Base-by-base conservation (phyloP, 2,888 invertebrate species). In the Tridacna crocea region DNA sequence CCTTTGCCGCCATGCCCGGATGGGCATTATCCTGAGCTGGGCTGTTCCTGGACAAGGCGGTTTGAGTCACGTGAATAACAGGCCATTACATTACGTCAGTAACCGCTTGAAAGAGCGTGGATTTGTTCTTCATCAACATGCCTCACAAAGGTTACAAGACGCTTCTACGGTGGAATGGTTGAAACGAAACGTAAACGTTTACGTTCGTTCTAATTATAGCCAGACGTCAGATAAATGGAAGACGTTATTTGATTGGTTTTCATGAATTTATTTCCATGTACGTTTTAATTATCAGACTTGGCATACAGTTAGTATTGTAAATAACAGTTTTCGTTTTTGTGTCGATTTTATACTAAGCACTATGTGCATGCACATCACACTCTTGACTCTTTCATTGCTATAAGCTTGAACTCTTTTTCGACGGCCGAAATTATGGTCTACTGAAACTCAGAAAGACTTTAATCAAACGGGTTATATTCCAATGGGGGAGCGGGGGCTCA, bases 41-140 rank as follows among this genome's bases (percentile, higher is more conserved):
- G 70, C 70, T 51, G 55, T 51, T 15, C 70, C 70, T 15, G 70
- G 70, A n/a, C 70, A 70, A 51, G 70, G 70, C n/a, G 70, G 70
- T 17, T 22, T 70, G 4, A 70, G 51, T 51, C 70, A 70, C 48
- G 51, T 70, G 24, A 70, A 70, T 24, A 70, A 26, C 26, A 70
- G 70, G 24, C 48, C 70, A 22, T n/a, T 51, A 6, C n/a, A 47
- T 48, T 70, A 70, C 48, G 70, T 70, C 46, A 70, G n/a, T 22
- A 36, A 48, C 17, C 70, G 51, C 13, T 51, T 70, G 70, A 26
- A 70, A 36, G 26, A 48, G 15, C 51, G 48, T 12, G 70, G 70
- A 12, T 70, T 70, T 19, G n/a, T 47, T 51, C 26, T 70, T 4
- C 51, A 70, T 13, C n/a, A 70, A 51, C 15, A 19, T 17, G 10